Evolutionary conservation across 2,888 invertebrate species (phyloP).

Genomic region (Bellardia bayeri): DNA sequence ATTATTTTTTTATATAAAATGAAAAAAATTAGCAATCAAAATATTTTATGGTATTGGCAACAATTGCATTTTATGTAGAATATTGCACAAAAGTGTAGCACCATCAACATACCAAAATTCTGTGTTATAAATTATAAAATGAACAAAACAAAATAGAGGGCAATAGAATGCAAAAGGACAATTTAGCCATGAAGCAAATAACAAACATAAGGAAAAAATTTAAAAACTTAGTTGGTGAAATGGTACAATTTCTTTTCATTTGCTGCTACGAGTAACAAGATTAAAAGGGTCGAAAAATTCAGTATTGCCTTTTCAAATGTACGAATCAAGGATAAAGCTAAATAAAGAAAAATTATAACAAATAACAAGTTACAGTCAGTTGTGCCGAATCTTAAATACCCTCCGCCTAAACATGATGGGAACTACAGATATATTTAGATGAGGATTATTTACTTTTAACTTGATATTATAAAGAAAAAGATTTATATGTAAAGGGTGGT

Average conservation of each 20-base stretch:
- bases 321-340: not conserved
- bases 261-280: not conserved
- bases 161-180: slow-evolving; percentile 42
- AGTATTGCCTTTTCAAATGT: not conserved
- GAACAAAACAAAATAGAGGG: not conserved
- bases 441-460: too few species aligned
- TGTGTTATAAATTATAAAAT: slow-evolving; percentile 23
- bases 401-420: too few species aligned
- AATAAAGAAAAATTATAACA: not conserved
- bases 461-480: too few species aligned
- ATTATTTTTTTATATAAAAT: slow-evolving; percentile 47
- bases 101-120: slow-evolving; percentile 10
- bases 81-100: slow-evolving; percentile 34
- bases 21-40: slow-evolving; percentile 64
- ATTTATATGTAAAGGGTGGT: too few species aligned
- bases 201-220: slow-evolving; percentile 13
- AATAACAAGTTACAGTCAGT: not conserved
- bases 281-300: slow-evolving; percentile 22
- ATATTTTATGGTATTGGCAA: slow-evolving; percentile 55
- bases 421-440: too few species aligned
- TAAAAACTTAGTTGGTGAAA: slow-evolving; percentile 10
- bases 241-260: slow-evolving; percentile 26
- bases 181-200: slow-evolving; percentile 31
- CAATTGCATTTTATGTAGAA: slow-evolving; percentile 47
- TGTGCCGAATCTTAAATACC: too few species aligned